phyloP scores from a whole-genome alignment of 2,888 invertebrate species.

The Drosophila aldrichi region DNA sequence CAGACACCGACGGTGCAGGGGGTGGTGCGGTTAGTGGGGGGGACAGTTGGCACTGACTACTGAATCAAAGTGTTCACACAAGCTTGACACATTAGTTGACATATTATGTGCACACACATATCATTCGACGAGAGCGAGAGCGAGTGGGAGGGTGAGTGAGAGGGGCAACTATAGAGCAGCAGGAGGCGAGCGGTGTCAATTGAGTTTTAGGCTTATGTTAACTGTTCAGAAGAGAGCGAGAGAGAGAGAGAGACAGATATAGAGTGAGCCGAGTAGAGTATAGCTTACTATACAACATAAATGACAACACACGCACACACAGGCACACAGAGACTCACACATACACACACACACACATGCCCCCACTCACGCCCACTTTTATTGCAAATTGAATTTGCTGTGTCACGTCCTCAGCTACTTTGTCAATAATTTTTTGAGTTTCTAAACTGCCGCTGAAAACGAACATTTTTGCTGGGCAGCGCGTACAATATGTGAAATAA shows the following conservation, averaged over 20 bases:
- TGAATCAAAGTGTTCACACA: conserved; percentile 6
- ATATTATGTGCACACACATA: conserved; percentile 18
- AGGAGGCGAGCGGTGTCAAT: conserved; percentile 2
- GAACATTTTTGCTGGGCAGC: conserved; percentile 7
- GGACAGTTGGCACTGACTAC: neutral
- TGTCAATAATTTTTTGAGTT: conserved; percentile 65
- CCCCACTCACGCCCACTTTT: conserved; percentile 45
- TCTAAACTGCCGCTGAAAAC: conserved; percentile 46
- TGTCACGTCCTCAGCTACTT: conserved; percentile 67
- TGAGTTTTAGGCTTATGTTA: conserved; percentile 4
- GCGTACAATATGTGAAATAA: neutral
- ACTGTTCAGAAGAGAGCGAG: neutral
- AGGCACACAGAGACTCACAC: too few relatives aligned
- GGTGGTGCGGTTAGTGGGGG: neutral
- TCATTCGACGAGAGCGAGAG: neutral
- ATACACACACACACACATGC: neutral
- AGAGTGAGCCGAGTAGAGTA: too few relatives aligned
- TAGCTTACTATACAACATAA: too few relatives aligned
- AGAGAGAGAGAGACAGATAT: neutral
- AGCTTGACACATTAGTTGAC: conserved; percentile 22
- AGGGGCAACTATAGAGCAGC: neutral
- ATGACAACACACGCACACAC: too few relatives aligned
- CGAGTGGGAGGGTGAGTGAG: too few relatives aligned
- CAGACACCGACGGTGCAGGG: too few relatives aligned
- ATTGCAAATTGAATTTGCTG: conserved; percentile 77